These are phyloP conservation scores for Spodoptera littoralis DNA, from an alignment of 2,888 invertebrate genomes.

Conservation along the genomic window DNA sequence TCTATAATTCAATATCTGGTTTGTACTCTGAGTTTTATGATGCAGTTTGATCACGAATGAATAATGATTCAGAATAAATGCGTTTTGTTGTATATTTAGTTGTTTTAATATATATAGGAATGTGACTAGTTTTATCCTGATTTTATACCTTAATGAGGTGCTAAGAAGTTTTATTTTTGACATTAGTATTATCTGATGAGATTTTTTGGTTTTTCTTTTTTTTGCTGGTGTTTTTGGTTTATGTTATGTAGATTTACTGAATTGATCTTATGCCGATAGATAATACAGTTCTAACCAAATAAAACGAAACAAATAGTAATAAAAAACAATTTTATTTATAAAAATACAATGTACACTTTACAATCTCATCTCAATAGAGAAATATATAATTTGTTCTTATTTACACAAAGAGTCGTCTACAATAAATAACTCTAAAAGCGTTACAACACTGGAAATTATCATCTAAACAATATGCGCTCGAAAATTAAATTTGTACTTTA, in stretches of 20 bases:
- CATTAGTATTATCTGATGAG: too few relatives aligned
- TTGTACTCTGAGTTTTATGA: slow-evolving; percentile 55
- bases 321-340: slow-evolving; percentile 75
- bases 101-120: slow-evolving; percentile 23
- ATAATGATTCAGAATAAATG: slow-evolving; percentile 59
- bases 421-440: slow-evolving; percentile 71
- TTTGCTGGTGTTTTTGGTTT: too few relatives aligned
- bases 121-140: too few relatives aligned
- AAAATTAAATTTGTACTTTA: slow-evolving; percentile 68
- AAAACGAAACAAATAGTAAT: slow-evolving; percentile 50
- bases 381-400: slow-evolving; percentile 69
- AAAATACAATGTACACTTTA: slow-evolving; percentile 79
- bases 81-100: slow-evolving; percentile 55
- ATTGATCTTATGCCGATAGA: too few relatives aligned
- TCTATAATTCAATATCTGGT: slow-evolving; percentile 44
- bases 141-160: too few relatives aligned
- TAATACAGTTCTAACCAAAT: too few relatives aligned
- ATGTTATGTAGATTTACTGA: background rate
- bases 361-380: slow-evolving; percentile 86
- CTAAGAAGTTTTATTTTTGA: too few relatives aligned
- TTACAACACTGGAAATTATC: slow-evolving; percentile 59
- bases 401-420: slow-evolving; percentile 68
- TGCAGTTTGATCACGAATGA: slow-evolving; percentile 50
- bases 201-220: too few relatives aligned
- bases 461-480: slow-evolving; percentile 52